Conservation (phyloP, 2,888 invertebrate species). For the Hoplodrina blanda region DNA sequence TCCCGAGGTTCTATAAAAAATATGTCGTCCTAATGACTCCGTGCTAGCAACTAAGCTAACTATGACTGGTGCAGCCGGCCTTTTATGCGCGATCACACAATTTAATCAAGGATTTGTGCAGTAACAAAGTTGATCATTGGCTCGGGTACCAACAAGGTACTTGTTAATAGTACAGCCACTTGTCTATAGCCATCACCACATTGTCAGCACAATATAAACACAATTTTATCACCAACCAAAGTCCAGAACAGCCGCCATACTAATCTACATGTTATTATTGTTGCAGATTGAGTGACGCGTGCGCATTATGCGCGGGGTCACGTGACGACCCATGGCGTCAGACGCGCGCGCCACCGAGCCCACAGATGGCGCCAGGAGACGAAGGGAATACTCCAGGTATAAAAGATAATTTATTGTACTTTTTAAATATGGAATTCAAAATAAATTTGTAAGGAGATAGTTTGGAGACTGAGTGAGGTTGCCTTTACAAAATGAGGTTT, state of each 20-base stretch:
- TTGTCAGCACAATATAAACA: constrained; percentile 36
- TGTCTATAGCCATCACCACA: neutral
- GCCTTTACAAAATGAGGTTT: neutral
- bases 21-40: neutral
- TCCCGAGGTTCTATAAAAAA: no score
- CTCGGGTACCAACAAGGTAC: neutral
- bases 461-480: neutral
- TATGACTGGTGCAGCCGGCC: neutral
- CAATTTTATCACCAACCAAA: constrained; percentile 47
- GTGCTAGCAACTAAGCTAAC: no score
- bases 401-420: neutral
- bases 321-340: constrained; percentile 84
- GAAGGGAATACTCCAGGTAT: constrained; percentile 84
- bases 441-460: neutral
- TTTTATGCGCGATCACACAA: neutral
- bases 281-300: constrained; percentile 75
- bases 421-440: neutral
- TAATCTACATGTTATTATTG: constrained; percentile 61
- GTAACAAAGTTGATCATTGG: neutral
- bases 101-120: neutral
- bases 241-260: constrained; percentile 30
- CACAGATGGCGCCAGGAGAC: constrained; percentile 87
- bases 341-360: constrained; percentile 84
- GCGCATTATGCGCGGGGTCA: constrained; percentile 84
- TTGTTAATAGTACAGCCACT: neutral